Conservation (phyloP, 2,888 invertebrate species). For the Rutpela maculata region DNA sequence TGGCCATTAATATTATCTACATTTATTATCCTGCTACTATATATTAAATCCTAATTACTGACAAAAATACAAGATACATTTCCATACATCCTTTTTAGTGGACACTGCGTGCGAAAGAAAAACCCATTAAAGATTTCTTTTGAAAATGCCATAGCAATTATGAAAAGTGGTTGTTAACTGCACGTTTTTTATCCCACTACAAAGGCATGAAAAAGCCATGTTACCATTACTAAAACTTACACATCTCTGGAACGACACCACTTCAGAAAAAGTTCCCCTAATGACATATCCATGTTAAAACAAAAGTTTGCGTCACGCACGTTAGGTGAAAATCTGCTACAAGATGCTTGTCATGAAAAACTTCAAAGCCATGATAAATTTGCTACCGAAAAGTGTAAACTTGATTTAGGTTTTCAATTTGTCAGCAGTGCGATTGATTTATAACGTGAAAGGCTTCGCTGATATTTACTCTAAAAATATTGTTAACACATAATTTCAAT, state of each 20-base stretch:
- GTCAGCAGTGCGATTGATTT: slow-evolving; percentile 54
- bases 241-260: slow-evolving; percentile 16
- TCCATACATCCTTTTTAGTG: not conserved
- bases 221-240: slow-evolving; percentile 21
- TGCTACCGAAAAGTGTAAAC: slow-evolving; percentile 51
- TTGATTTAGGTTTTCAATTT: slow-evolving; percentile 58
- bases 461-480: slow-evolving; percentile 34
- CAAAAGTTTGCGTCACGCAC: slow-evolving; percentile 33
- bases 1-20: no score
- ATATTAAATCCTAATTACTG: no score
- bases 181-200: slow-evolving; percentile 3
- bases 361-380: slow-evolving; percentile 50
- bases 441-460: slow-evolving; percentile 23
- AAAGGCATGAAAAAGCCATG: slow-evolving; percentile 10
- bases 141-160: not conserved
- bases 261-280: slow-evolving; percentile 27
- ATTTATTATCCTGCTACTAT: no score
- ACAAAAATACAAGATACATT: no score
- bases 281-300: slow-evolving; percentile 27
- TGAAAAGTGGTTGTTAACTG: slow-evolving; percentile 4
- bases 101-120: not conserved
- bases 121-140: not conserved
- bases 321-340: slow-evolving; percentile 27
- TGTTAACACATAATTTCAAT: slow-evolving; percentile 16
- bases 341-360: slow-evolving; percentile 20